These are phyloP conservation scores for Hypsopygia costalis DNA, from an alignment of 2,888 invertebrate genomes.

Conservation along the genomic window DNA sequence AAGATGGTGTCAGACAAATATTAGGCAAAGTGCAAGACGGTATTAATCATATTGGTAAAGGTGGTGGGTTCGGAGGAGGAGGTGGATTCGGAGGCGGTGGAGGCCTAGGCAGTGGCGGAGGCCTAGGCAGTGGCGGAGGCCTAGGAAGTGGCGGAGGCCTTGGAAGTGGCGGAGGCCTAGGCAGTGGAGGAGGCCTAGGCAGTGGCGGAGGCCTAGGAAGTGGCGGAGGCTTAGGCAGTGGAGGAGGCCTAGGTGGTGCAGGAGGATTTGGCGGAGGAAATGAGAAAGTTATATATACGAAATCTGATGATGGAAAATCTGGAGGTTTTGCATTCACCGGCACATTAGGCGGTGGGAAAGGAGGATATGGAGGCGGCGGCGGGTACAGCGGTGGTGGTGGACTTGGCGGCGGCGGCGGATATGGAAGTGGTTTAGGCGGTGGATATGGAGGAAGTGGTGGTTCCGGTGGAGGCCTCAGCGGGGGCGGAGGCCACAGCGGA, in stretches of 20 bases:
- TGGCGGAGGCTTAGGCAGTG: constrained; percentile 19
- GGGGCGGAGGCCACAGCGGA: constrained; percentile 16
- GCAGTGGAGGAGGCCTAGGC: neutral
- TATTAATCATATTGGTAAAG: constrained; percentile 28
- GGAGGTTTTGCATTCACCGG: constrained; percentile 70
- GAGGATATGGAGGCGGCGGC: constrained; percentile 65
- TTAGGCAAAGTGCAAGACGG: constrained; percentile 47
- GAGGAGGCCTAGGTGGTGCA: constrained; percentile 21
- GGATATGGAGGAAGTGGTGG: constrained; percentile 16
- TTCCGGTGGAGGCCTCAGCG: constrained; percentile 27
- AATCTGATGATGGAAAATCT: constrained; percentile 66
- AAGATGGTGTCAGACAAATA: constrained; percentile 45
- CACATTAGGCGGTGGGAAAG: constrained; percentile 47
- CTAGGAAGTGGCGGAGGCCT: constrained; percentile 20
- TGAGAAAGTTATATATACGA: constrained; percentile 53
- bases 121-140: constrained; percentile 11
- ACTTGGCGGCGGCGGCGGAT: constrained; percentile 36
- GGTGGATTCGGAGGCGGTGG: neutral
- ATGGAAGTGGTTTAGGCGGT: constrained; percentile 26
- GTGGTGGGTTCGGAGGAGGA: neutral
- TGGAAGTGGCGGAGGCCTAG: constrained; percentile 18
- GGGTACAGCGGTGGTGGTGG: constrained; percentile 51
- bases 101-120: too few species aligned
- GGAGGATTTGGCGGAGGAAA: constrained; percentile 29
- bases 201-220: neutral